Evolutionary conservation across 2,113 vertebrate species (phyloP), one percentile per base, ranked within the genome.

Genomic region (Microcebus lehilahytsara): DNA sequence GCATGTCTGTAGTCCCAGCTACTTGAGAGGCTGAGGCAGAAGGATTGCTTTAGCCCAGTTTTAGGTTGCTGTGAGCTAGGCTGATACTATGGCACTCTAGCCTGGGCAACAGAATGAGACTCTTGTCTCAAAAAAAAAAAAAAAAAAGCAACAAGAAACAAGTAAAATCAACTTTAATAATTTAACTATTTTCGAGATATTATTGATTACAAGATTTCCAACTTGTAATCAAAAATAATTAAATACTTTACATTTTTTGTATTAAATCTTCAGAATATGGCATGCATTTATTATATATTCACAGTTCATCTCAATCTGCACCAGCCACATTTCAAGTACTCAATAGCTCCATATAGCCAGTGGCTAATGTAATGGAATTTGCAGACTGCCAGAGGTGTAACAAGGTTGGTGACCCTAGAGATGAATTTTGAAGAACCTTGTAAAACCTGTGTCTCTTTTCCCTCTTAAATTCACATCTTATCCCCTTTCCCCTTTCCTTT

Each of bases 401-500:
- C 25, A 95, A 40, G 56, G 1, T 10, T 90, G 46, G 53, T 56
- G 6, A 46, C 19, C 84, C 77, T 16, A 37, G 37, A 78, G n/a
- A 49, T 13, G 20, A 71, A 37, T 71, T 83, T 49, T 40, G 17
- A 84, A 86, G 51, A 74, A 17, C 4, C 12, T 20, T 51, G 37
- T 23, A 74, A 88, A 94, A 34, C 13, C 17, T 0, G 10, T 51
- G 62, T 53, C 84, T 84, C 72, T 93, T 86, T 74, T 66, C 42
- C 80, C 37, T 42, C 51, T 90, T 53, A 86, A 80, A 93, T 86
- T 87, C 86, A 60, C 7, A n/a, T 32, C 49, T 91, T 34, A 32
- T 19, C 11, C 14, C 17, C 34, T n/a, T 87, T 83, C 58, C 37
- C 19, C 53, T 40, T 13, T 74, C 14, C n/a, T 92, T 92, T 85